Base-by-base conservation (phyloP, 1,140 invertebrate species). In the Zaprionus ornatus region DNA sequence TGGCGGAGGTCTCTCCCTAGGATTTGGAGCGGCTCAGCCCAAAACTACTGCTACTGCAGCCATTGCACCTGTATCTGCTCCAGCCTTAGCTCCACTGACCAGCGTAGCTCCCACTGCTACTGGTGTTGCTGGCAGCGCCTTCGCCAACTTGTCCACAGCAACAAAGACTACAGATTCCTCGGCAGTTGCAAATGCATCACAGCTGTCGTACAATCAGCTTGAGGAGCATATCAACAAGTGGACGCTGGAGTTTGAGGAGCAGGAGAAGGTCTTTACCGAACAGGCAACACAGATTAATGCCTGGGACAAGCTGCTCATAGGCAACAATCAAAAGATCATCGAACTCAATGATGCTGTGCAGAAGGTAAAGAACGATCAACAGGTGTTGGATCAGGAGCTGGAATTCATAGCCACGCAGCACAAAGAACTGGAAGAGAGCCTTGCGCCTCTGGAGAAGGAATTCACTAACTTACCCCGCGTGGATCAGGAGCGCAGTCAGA, bases 201-300 rank as follows among this genome's bases (percentile, higher is more conserved):
- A 92, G 19, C 15, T 99, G 84, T 98, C 95, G 17, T 99, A 98
- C 90, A 95, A 95, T 23, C 97, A 99, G 90, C 92, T 99, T 21
- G 98, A 99, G 93, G 98, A 99, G 84, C 95, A 95, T 2, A 98
- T 99, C 54, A 99, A 99, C 91, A 99, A 99, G 92, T 99, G 98
- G 98, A 98, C 97, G 0, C 91, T 97, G 15, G 98, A 99, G 85
- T 93, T 99, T 13, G 97, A 98, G 84, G 97, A 99, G 78, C 98
- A 99, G 91, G 98, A 99, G 91, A 97, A 97, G 92, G 94, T 96
- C 1, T 99, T 99, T 92, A 95, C 98, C 42, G 97, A 98, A 92
- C 98, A 99, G 93, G 98, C 98, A 1, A 97, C 97, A 10, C 97
- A 99, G 93, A 96, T 99, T 17, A 99, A 99, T 93, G 96, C 96